phyloP scores from a whole-genome alignment of 30 jellyfish, hydroid and myxozoan species.

The Aurelia coerulea region DNA sequence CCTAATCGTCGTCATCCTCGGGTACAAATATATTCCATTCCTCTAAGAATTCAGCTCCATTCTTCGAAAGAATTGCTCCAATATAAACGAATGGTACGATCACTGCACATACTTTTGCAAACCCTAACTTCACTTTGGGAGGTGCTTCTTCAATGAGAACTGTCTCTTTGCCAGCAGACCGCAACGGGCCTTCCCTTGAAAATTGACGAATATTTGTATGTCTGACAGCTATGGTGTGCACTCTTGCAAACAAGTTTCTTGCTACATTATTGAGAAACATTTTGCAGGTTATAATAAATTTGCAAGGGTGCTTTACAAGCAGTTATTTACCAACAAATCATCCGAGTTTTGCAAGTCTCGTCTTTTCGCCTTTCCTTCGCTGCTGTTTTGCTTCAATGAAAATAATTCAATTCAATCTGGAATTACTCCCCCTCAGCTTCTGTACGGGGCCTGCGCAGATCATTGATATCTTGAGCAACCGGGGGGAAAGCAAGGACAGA shows the following conservation, averaged over 20 bases:
- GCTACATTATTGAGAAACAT: slow-evolving; percentile 2
- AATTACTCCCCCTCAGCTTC: no score
- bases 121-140: slow-evolving; percentile 64
- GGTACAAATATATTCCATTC: slow-evolving; percentile 92
- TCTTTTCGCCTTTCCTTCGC: no score
- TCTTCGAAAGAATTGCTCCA: slow-evolving; percentile 81
- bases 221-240: not conserved
- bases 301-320: no score
- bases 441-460: no score
- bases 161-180: slow-evolving; percentile 1
- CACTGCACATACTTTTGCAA: slow-evolving; percentile 55
- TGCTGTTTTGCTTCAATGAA: no score
- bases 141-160: slow-evolving; percentile 65
- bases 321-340: no score
- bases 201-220: not conserved
- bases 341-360: no score
- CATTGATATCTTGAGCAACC: no score
- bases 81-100: slow-evolving; percentile 65
- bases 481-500: no score
- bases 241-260: not conserved
- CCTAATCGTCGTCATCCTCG: slow-evolving; percentile 86
- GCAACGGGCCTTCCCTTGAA: not conserved
- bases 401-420: no score
- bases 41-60: slow-evolving; percentile 88
- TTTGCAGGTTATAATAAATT: not conserved